Base-by-base conservation (phyloP, 2,113 vertebrate genomes). In the Procavia capensis region DNA sequence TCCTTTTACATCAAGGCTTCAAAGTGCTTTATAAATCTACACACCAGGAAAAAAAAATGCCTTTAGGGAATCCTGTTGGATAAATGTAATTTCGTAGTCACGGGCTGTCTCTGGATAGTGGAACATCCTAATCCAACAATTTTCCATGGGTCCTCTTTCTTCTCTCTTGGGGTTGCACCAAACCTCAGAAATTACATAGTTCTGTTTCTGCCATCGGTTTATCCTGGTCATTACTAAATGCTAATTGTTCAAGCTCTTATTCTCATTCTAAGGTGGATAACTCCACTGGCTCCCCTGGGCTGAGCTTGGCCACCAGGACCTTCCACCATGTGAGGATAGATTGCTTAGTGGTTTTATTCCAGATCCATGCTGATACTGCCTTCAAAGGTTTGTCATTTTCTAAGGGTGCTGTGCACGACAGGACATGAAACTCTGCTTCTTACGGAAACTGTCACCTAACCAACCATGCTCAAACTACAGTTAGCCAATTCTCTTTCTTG, bases 341-440 rank as follows among this genome's bases (percentile, higher is more conserved):
- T 17, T 79, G 8, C n/a, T 83, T 47, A 45, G 5, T 45, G 63
- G 20, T 10, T 93, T 86, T 47, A 27, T 50, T 93, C 59, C 57
- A 85, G 78, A 68, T 85, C 9, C 57, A 45, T 27, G n/a, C 25
- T 25, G 45, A 45, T 22, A 45, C 4, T 87, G 20, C 57, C 78
- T 6, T 50, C 61, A 75, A 61, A 96, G 31, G n/a, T 83, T n/a
- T 87, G 68, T 45, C 66, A 86, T 6, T 93, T 80, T 78, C 61
- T 43, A 63, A 85, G 54, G 17, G 1, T n/a, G 17, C 24, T 79
- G 13, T 22, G 10, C 63, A 92, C 64, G 10, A 61, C 22, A 86
- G 63, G n/a, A 57, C 34, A 11, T 27, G 50, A 39, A 91, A 66
- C 45, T 91, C 84, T 84, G 29, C 24, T 79, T 85, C 86, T 79